Base-by-base conservation (phyloP, 2,888 invertebrate species). In the Cephus nigrinus region DNA sequence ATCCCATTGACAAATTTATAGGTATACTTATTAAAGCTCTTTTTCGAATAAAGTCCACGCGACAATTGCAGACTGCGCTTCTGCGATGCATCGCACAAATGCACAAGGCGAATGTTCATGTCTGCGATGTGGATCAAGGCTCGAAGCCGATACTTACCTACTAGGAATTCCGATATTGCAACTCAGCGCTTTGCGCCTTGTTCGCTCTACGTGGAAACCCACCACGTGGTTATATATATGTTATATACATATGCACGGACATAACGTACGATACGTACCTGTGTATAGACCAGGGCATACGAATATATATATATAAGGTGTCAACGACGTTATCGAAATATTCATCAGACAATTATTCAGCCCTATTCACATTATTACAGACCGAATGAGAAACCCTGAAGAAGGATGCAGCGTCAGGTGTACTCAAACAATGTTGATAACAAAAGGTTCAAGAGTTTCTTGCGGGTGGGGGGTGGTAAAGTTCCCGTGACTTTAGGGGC, bases 71-170 rank as follows among this genome's bases (percentile, higher is more conserved):
- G 23, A 23, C 9, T 55, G 23, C 55, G 23, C 55, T 55, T 23
- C 4, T 55, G 55, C 55, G 9, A 55, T 23, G 55, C 55, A 55
- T 55, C 55, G 23, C 55, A 55, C 23, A 55, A 55, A 55, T 55
- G 55, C 55, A 55, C 55, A 55, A 55, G 55, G 55, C 55, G 55
- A 55, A 55, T 40, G 23, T 69, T 35, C 31, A 40, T 31, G 69
- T 79, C 79, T 74, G 78, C 80, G 84, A 88, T 88, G 83, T 88
- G 84, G 88, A 88, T 88, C 88, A 88, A 88, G 88, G 88, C 88
- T 81, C 83, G 79, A 79, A 82, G 82, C 23, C 86, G 86, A 88
- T 88, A 86, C 86, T 86, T 86, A 86, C 81, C 80, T 82, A 82
- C 82, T 83, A 75, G 79, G 78, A 86, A 88, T 88, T 86, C 86